Conservation (phyloP, 2,888 invertebrate species). For the Syritta pipiens region DNA sequence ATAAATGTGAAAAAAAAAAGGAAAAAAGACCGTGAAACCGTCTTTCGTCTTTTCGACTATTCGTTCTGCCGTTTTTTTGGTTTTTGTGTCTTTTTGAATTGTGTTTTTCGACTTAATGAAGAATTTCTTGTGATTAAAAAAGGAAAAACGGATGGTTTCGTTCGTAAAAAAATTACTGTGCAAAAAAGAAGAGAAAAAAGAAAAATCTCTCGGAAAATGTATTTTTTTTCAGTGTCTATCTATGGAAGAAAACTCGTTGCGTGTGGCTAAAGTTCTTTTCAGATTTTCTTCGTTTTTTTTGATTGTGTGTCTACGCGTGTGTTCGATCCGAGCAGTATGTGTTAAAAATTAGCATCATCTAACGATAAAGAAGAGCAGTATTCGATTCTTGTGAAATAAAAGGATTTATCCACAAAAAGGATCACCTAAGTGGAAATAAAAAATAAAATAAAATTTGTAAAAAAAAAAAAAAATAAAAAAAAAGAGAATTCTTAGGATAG, state of each 20-base stretch:
- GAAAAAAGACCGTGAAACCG: too few species aligned
- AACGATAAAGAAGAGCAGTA: too few species aligned
- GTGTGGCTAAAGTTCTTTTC: conserved; percentile 22
- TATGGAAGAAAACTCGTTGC: conserved; percentile 30
- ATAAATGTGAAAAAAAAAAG: background rate
- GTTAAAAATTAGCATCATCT: background rate
- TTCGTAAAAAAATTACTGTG: conserved; percentile 40
- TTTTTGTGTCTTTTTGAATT: too few species aligned
- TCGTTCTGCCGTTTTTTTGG: too few species aligned
- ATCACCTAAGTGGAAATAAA: background rate
- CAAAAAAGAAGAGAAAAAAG: conserved; percentile 31
- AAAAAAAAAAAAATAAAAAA: background rate
- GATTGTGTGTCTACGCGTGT: background rate
- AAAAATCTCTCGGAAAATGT: background rate
- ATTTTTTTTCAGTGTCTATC: background rate
- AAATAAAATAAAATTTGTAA: too few species aligned
- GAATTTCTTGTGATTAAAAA: too few species aligned
- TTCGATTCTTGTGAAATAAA: background rate
- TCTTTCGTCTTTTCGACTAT: too few species aligned
- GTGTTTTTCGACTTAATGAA: too few species aligned
- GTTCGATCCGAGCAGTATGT: background rate
- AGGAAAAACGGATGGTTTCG: conserved; percentile 25
- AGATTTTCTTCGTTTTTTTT: too few species aligned
- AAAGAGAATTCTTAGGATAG: background rate
- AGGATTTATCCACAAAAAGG: background rate